Conservation (phyloP, 2,113 vertebrate species). For the Pelvicachromis taeniatus region DNA sequence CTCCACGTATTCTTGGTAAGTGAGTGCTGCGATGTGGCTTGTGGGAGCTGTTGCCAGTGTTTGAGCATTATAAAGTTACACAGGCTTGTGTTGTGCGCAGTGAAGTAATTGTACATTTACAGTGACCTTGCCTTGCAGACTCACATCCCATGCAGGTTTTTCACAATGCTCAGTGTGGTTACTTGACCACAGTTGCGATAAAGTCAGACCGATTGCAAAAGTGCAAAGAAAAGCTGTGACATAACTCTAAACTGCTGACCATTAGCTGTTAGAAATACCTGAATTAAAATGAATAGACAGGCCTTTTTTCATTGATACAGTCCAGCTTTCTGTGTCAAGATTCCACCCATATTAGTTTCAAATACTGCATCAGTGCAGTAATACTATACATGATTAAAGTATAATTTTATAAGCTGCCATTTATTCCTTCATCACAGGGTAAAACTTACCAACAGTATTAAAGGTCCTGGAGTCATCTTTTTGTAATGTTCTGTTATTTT, state of each 20-base stretch:
- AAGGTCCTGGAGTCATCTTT: not conserved
- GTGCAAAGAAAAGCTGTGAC: not conserved
- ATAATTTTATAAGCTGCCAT: not conserved
- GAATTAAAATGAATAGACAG: not conserved
- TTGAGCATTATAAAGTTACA: slow-evolving; percentile 37
- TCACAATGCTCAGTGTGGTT: not conserved
- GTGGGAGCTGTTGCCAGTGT: slow-evolving; percentile 13
- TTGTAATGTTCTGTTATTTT: not conserved
- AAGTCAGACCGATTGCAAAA: not conserved
- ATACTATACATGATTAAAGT: not conserved
- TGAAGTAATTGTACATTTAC: slow-evolving; percentile 8
- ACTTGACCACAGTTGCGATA: not conserved
- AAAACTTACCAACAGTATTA: not conserved
- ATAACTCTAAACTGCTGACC: not conserved
- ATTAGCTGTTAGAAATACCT: not conserved
- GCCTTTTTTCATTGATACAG: not conserved
- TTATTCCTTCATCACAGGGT: not conserved
- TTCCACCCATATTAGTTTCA: not conserved
- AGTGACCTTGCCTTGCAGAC: slow-evolving; percentile 15
- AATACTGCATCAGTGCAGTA: not conserved
- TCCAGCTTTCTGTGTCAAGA: not conserved
- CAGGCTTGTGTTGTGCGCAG: not conserved
- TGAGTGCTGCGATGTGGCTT: not conserved
- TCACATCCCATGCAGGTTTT: not conserved
- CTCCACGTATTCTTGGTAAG: not conserved